Evolutionary conservation across 2,797 vertebrate species (phyloP).

Genomic region (Rhynchotus rufescens): DNA sequence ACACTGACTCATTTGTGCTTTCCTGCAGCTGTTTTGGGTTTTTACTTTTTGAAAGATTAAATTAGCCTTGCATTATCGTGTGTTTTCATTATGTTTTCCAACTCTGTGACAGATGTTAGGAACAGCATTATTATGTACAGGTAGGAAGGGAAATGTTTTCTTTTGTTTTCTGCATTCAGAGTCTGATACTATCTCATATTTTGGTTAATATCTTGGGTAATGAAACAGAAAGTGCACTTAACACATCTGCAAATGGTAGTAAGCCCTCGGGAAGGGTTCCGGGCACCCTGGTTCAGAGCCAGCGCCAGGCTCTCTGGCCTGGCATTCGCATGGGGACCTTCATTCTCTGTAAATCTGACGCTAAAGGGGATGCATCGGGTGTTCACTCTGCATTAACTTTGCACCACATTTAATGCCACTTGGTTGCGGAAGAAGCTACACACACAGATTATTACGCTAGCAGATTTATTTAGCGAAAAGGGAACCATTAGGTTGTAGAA

Average conservation of each 20-base stretch:
- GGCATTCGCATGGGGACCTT: background rate
- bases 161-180: background rate
- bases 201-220: background rate
- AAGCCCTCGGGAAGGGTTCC: background rate
- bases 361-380: accelerated
- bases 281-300: background rate
- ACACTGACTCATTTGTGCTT: slow-evolving; percentile 1
- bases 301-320: accelerated
- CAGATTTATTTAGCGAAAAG: background rate
- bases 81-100: slow-evolving; percentile 7
- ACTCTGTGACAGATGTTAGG: background rate
- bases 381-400: background rate
- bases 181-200: background rate
- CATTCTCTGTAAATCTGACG: background rate
- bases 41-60: background rate
- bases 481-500: background rate
- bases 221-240: background rate
- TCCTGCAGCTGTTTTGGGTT: background rate
- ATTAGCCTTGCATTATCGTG: background rate
- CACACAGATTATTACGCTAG: background rate
- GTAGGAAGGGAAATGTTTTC: background rate
- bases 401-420: background rate
- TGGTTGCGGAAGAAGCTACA: background rate
- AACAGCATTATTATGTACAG: background rate
- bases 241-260: background rate